Base-by-base conservation (phyloP, 2,113 vertebrate genomes). In the Serinus canaria region DNA sequence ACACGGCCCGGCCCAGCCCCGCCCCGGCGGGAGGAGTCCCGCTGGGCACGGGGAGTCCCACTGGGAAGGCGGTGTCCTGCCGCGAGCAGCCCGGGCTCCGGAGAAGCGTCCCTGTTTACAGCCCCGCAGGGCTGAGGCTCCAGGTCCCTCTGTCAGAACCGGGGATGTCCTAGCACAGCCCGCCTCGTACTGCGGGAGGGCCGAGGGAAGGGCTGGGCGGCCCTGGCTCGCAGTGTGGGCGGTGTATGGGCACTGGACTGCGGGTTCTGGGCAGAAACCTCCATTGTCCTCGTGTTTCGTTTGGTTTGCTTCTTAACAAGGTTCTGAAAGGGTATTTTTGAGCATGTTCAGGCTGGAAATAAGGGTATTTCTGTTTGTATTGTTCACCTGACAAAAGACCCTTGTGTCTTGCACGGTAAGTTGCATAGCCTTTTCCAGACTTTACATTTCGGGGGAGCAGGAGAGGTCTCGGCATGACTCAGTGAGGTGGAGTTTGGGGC, bases 51-150 rank as follows among this genome's bases (percentile, higher is more conserved):
- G 22, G 15, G 11, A 7, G 37, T 27, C 28, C 31, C 15, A 2
- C 49, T 2, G 49, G 41, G 43, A 41, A 17, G 1, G 33, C 2
- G 22, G 3, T 9, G 35, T 21, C 3, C 21, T 14, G 6, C 58
- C 4, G 8, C 18, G 10, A 33, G 27, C 18, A 4, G 15, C 10
- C 4, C 4, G 6, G 22, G 8, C 1, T 21, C 30, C 3, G 2
- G 35, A 11, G 25, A 6, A 21, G 0, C 2, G 21, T 2, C 6
- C 2, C 2, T 2, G 11, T 2, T 0, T 18, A 6, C 33, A 9
- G 64, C 5, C 11, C 37, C 9, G 27, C 30, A 1, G 77, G 5
- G 6, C 33, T 5, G 10, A 2, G 77, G 41, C 37, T 33, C 0
- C 9, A 1, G 73, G 46, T 30, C 25, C 1, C 6, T 35, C 24